Base-by-base conservation (phyloP, 2,888 invertebrate species). In the Criorhina ranunculi region DNA sequence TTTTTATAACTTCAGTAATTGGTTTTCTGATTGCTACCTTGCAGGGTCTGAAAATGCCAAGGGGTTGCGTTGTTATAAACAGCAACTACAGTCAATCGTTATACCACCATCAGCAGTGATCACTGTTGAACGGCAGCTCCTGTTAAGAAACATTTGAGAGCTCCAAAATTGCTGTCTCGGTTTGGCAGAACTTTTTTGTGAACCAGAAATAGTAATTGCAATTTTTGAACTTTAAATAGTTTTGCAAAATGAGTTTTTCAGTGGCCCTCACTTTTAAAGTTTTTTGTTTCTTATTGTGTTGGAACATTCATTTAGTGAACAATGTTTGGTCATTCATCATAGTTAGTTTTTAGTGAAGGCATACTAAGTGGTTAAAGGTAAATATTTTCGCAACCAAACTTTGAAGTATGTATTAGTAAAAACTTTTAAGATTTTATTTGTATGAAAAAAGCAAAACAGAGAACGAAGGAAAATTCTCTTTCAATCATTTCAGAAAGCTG, bases 151-250 rank as follows among this genome's bases (percentile, higher is more conserved):
- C 12, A 9, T 9, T 31, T 35, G 31, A 7, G 11, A 33, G 15
- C 49, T 4, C 5, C 4, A 46, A 64, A 64, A 33, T 64, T 49
- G 33, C 1, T 12, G 19, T 64, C n/a, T n/a, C 31, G 46, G 35
- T 33, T 5, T 11, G n/a, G n/a, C n/a, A n/a, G 1, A 66, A 66
- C 66, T 66, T 51, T 51, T 19, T n/a, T n/a, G n/a, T n/a, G n/a
- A 5, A 29, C 24, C 4, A 4, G 24, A 1, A 5, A 4, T 33
- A 40, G 29, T 67, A 53, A 67, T 67, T 67, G 40, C 53, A 42
- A 40, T 51, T 66, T 66, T 66, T 11, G 24, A 66, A 53, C 29
- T 66, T 49, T 37, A 49, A 66, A 51, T 51, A 31, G 46, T 49
- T 64, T 62, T 49, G 1, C n/a, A 24, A 64, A 35, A 3, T 40